phyloP scores from a whole-genome alignment of 2,113 vertebrate species.

The Blennius ocellaris region DNA sequence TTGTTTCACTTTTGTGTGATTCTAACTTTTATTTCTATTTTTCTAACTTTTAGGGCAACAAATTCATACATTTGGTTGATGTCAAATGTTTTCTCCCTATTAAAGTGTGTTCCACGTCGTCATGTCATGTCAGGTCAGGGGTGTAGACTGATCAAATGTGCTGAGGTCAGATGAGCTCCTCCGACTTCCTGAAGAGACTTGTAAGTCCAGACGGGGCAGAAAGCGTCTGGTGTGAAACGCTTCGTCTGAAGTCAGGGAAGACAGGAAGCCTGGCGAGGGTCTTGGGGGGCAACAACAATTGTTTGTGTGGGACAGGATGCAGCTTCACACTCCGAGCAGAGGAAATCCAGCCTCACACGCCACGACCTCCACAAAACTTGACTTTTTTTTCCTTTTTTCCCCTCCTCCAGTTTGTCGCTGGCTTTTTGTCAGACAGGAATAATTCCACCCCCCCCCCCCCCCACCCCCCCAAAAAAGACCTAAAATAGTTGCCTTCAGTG shows the following conservation, averaged over 20 bases:
- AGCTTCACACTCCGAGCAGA: slow-evolving; percentile 65
- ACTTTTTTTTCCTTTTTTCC: slow-evolving; percentile 27
- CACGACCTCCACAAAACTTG: not conserved
- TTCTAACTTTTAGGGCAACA: no score
- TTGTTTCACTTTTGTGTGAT: no score
- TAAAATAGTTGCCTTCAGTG: slow-evolving; percentile 20
- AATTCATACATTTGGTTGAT: no score
- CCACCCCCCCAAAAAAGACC: not conserved
- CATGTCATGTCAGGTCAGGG: no score
- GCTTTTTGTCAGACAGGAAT: slow-evolving; percentile 52
- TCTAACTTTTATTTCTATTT: no score
- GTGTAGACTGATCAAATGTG: no score
- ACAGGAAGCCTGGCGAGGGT: slow-evolving; percentile 47
- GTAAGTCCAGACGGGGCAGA: slow-evolving; percentile 3
- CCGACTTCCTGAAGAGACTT: not conserved
- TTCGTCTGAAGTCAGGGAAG: slow-evolving; percentile 20
- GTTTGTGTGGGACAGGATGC: slow-evolving; percentile 71
- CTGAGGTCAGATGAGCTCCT: not conserved
- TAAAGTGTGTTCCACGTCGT: no score
- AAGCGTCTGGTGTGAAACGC: not conserved
- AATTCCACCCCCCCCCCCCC: not conserved
- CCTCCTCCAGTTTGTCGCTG: slow-evolving; percentile 48
- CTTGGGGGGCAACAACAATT: slow-evolving; percentile 53
- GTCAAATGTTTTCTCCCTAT: no score
- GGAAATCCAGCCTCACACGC: slow-evolving; percentile 63